Base-by-base conservation (phyloP, 2,797 vertebrate genomes). In the Notoglanidium macrostoma region DNA sequence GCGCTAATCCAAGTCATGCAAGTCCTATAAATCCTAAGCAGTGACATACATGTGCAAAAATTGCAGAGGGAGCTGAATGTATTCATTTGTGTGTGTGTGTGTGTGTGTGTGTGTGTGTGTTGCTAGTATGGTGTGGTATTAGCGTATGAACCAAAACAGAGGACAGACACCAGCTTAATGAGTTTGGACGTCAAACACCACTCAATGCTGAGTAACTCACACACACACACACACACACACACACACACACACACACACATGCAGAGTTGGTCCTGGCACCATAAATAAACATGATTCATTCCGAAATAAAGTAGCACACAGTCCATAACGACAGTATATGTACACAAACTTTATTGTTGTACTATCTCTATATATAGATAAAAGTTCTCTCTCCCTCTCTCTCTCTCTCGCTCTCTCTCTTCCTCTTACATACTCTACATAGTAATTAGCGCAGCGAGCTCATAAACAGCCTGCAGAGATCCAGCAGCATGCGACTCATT, bases 101-200 rank as follows among this genome's bases (percentile, higher is more conserved):
- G 35, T 35, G 35, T 35, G 35, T 35, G 35, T 35, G 35, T 35
- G 35, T 1, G 35, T 35, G 35, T 35, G 35, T 35, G 35, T 35
- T 35, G 35, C 35, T 35, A 35, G 35, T 35, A 35, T 35, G 35
- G 35, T 35, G 35, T 35, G 35, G 35, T 35, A 35, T 35, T 35
- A 35, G 35, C 35, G 35, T 35, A 35, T 35, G 2, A 35, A 35
- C 35, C 35, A 35, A 35, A 35, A 35, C 35, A 35, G 35, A 35
- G 35, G 35, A 35, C 35, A 35, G 35, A 35, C 35, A 35, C 35
- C 35, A 35, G 35, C 35, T 35, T 35, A 35, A 35, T 35, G 35
- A 35, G 2, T 2, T 1, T 1, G 2, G 1, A 2, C 2, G 95
- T 95, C 93, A 94, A 92, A 88, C 94, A 96, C 95, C 95, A 96